Percentiles rank a stretch among this genome's conserved stretches.
Evolutionary conservation across 2,888 invertebrate genomes (phyloP).

Genomic region (Melanotus villosus): DNA sequence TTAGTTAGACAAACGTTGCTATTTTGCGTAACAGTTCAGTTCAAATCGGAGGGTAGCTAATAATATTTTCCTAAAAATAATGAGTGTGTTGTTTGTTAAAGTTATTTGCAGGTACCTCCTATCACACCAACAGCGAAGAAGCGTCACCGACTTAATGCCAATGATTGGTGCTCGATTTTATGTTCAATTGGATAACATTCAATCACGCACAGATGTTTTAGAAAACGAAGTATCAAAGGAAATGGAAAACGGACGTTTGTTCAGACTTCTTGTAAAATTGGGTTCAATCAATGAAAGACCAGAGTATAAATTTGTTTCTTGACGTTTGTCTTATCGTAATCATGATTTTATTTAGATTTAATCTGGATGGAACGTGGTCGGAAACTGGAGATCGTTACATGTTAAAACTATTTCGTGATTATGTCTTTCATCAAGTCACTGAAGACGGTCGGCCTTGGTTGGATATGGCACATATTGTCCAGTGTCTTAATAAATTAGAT

Average conservation of each 20-base stretch:
- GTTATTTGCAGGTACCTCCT: slow-evolving; percentile 78
- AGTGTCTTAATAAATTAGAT: slow-evolving; percentile 94
- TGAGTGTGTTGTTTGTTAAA: background rate
- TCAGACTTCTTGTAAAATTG: slow-evolving; percentile 91
- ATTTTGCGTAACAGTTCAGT: no score
- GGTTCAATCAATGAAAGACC: slow-evolving; percentile 96
- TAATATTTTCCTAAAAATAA: background rate
- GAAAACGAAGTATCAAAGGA: slow-evolving; percentile 94
- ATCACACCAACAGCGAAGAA: slow-evolving; percentile 77
- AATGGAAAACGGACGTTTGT: slow-evolving; percentile 94
- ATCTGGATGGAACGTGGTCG: slow-evolving; percentile 95
- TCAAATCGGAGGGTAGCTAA: background rate
- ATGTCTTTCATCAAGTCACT: slow-evolving; percentile 95
- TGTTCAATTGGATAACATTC: slow-evolving; percentile 92
- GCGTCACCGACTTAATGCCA: slow-evolving; percentile 97
- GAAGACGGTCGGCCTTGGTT: slow-evolving; percentile 96
- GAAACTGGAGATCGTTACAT: slow-evolving; percentile 99
- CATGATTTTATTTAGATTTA: slow-evolving; percentile 74
- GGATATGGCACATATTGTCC: slow-evolving; percentile 95
- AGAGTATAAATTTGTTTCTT: slow-evolving; percentile 75
- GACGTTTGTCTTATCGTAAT: slow-evolving; percentile 49
- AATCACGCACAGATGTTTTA: slow-evolving; percentile 88
- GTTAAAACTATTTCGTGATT: slow-evolving; percentile 97
- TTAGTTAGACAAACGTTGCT: no score
- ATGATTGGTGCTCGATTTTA: slow-evolving; percentile 99